Evolutionary conservation across 2,113 vertebrate species (phyloP), one percentile per base, ranked within the genome.

Genomic region (Tympanuchus pallidicinctus): DNA sequence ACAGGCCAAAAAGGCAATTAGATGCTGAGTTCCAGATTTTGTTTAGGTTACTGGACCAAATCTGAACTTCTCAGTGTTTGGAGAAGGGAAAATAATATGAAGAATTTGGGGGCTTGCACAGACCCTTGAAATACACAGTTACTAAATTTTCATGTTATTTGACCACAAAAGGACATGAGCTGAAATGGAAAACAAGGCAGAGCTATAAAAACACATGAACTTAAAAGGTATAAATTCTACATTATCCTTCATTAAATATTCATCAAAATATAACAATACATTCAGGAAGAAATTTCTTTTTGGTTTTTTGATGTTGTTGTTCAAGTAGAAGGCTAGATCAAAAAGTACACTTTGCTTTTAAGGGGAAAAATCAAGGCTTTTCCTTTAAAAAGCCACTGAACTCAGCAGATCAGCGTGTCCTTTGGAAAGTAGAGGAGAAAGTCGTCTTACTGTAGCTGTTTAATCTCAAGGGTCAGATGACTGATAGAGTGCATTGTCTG

Each of bases 401-500:
- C 32, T 82, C 77, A 86, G 24, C 61, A 78, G 52, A 48, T 90
- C 0, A 0, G 10, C n/a, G 34, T 86, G 63, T 83, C 88, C 75
- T 96, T 80, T 88, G 69, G 90, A 91, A 95, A 85, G 57, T 66
- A 93, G 69, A 94, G 83, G 94, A 96, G 91, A 97, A 96, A 98
- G 90, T 95, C 73, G 82, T 92, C 32, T 82, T 92, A 52, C 84
- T 95, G 92, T 65, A 90, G 69, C 97, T 97, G 96, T 97, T 98
- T 97, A 96, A 97, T 97, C 97, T 97, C 97, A 97, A 97, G 98
- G 98, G 98, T 98, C 97, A 98, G 98, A 98, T 98, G 98, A 98
- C 98, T 98, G 98, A 99, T 98, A 98, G 88, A 96, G 95, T 89
- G 93, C 98, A 98, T 98, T 98, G 98, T 98, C 98, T 97, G 96